Evolutionary conservation across 2,113 vertebrate genomes (phyloP), one percentile per base, ranked within the genome.

Genomic region (Capreolus pygargus): DNA sequence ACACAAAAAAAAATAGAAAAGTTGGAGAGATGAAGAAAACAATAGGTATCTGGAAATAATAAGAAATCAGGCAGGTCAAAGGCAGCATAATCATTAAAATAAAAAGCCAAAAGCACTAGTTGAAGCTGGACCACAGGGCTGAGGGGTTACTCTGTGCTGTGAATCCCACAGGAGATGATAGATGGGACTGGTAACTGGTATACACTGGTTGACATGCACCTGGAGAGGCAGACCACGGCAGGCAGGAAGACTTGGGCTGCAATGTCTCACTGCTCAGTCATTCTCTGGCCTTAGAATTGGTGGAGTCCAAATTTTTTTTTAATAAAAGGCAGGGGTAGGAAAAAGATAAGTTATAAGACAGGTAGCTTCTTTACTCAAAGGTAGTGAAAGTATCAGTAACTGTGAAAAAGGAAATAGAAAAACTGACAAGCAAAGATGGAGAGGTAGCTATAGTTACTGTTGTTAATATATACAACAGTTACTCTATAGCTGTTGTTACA

Each of bases 221-320:
- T 12, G 10, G 45, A 52, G 47, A 47, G 47, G 5, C 78, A 81
- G 45, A 27, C 39, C 0, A 0, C 0, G 99, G 99, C 99, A 0
- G 97, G 99, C 23, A 99, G 99, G 91, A 99, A 99, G 97, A 99
- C 99, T 10, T 99, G 99, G 9, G 99, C 99, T 1, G 98, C 99
- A 98, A 99, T 99, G 91, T 99, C 99, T 45, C 95, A 98, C 64
- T 90, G 98, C 83, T 98, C 99, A 4, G 97, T 28, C 98, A 98
- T 21, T 89, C 98, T 33, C 90, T 99, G 97, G 99, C 98, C 54
- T 98, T 99, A 0, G 99, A 99, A 50, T 98, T 99, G 33, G 96
- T 99, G 97, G 99, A 99, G 84, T 99, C 99, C 36, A 98, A 92
- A 21, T 14, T 27, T 27, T 76, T 39, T 39, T 43, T 39, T 23